Evolutionary conservation across 2,797 vertebrate species (phyloP).

Genomic region (Atherinosoma microstoma): DNA sequence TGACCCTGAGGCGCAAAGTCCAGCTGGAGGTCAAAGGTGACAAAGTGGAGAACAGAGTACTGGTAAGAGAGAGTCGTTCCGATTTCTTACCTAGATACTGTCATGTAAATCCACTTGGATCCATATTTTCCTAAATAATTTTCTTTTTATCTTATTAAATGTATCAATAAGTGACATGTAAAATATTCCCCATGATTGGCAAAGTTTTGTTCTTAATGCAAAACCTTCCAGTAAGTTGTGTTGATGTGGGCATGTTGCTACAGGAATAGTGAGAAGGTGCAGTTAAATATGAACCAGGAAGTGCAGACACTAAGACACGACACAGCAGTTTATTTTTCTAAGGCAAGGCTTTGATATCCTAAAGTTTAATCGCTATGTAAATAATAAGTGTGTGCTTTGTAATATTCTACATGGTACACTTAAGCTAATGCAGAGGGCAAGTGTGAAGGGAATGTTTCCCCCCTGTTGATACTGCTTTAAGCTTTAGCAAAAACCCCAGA

Average conservation of each 20-base stretch:
- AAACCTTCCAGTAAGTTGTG: neutral
- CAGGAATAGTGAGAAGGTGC: neutral
- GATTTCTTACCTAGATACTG: neutral
- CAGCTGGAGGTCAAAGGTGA: conserved; percentile 94
- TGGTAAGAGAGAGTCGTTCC: conserved; percentile 84
- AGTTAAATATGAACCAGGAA: conserved; percentile 2
- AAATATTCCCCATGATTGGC: neutral
- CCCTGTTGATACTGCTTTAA: no score
- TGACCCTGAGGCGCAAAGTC: conserved; percentile 89
- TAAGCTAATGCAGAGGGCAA: no score
- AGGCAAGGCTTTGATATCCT: neutral
- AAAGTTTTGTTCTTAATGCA: neutral
- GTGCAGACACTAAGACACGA: neutral
- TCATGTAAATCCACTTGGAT: neutral
- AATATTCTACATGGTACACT: neutral
- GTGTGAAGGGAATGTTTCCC: no score
- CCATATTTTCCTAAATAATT: neutral
- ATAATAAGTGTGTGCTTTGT: neutral
- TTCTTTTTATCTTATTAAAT: neutral
- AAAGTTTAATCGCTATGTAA: neutral
- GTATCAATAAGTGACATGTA: neutral
- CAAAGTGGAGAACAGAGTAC: conserved; percentile 90
- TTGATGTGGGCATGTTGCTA: neutral
- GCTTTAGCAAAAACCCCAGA: no score
- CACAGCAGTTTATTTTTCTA: neutral